phyloP scores from a whole-genome alignment of 92 coral and sea anemone genomes.

The Zoanthus solanderi region DNA sequence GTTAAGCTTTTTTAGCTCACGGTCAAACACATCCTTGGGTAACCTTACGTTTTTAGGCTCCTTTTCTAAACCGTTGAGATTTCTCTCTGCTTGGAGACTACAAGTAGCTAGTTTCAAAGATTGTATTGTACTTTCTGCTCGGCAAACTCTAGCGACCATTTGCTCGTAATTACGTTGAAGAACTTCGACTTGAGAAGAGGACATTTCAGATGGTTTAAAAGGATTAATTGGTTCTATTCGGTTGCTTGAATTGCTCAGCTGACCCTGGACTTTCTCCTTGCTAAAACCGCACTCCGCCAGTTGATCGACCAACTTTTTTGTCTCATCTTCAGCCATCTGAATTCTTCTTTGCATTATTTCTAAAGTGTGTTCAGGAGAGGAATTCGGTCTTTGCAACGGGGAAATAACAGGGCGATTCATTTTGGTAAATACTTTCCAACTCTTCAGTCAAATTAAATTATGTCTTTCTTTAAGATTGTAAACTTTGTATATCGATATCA shows the following conservation, averaged over 20 bases:
- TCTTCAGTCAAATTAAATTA: not conserved
- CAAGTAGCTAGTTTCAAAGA: constrained; percentile 93
- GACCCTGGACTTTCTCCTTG: constrained; percentile 70
- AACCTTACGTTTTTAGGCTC: constrained; percentile 64
- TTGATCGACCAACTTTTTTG: constrained; percentile 88
- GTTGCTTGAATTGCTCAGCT: constrained; percentile 54
- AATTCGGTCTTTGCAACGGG: constrained; percentile 66
- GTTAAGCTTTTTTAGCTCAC: constrained; percentile 81
- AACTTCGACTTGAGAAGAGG: constrained; percentile 75
- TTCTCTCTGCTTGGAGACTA: constrained; percentile 91
- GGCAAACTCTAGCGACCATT: constrained; percentile 94
- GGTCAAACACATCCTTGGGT: constrained; percentile 88
- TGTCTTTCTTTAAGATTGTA: not conserved
- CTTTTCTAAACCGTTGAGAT: constrained; percentile 66
- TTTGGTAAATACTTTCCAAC: constrained; percentile 4
- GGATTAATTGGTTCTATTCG: constrained; percentile 89
- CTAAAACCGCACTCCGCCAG: constrained; percentile 92
- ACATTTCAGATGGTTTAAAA: constrained; percentile 68
- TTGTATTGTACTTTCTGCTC: constrained; percentile 97
- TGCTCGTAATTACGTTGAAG: constrained; percentile 89
- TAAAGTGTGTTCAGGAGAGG: constrained; percentile 95
- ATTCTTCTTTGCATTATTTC: constrained; percentile 95
- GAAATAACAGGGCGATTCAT: constrained; percentile 86
- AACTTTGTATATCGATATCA: constrained; percentile 26
- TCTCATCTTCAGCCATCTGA: constrained; percentile 94